Percentiles rank a stretch among this genome's conserved stretches.
Evolutionary conservation across 2,888 invertebrate species (phyloP).

Genomic region (Andrena praecox): DNA sequence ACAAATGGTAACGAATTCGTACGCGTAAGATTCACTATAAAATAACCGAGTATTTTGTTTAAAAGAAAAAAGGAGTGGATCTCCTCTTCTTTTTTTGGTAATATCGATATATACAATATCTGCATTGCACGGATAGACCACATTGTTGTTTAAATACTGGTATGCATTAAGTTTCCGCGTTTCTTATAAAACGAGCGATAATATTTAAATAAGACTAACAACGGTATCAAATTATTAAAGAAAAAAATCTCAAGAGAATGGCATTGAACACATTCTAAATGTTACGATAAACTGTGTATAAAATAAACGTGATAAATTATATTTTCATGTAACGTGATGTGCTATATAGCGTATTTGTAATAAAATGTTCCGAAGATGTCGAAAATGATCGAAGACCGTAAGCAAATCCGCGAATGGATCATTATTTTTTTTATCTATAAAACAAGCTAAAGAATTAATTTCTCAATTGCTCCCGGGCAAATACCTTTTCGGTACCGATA

Average conservation of each 20-base stretch:
- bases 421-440: not conserved
- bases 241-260: constrained; percentile 8
- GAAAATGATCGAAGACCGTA: not conserved
- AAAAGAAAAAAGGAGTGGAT: constrained; percentile 23
- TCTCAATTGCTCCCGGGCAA: constrained; percentile 5
- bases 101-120: constrained; percentile 13
- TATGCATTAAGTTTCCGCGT: constrained; percentile 12
- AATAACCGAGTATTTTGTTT: constrained; percentile 57
- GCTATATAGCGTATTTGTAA: not conserved
- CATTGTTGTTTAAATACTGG: constrained; percentile 27
- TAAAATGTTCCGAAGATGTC: not conserved
- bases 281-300: constrained; percentile 18
- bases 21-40: constrained; percentile 40
- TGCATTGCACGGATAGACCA: constrained; percentile 25
- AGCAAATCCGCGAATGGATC: not conserved
- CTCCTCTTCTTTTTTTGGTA: constrained; percentile 17
- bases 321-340: not conserved
- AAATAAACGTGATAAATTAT: constrained; percentile 26
- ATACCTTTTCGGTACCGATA: constrained; percentile 15
- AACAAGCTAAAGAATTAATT: constrained; percentile 1
- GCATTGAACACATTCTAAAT: constrained; percentile 5
- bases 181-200: constrained; percentile 19
- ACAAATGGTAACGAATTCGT: constrained; percentile 53
- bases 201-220: constrained; percentile 11
- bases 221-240: constrained; percentile 24